phyloP scores from a whole-genome alignment of 1,140 invertebrate genomes.

The Bombus waltoni region DNA sequence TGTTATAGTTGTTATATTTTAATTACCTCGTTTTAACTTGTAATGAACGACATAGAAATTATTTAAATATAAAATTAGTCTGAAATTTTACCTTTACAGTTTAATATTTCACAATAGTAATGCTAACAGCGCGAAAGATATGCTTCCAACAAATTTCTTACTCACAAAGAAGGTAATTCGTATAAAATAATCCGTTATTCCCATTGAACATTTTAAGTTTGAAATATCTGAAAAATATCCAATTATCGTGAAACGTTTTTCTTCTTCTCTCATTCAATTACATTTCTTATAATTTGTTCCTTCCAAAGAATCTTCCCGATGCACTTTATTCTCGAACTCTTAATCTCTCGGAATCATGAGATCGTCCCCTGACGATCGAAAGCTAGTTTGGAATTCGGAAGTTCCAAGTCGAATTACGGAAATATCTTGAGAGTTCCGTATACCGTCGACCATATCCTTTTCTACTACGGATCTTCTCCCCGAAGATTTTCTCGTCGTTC shows the following conservation, averaged over 20 bases:
- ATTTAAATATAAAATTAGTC: too few species aligned
- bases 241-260: not conserved
- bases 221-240: not conserved
- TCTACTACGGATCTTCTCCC: not conserved
- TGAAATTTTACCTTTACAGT: too few species aligned
- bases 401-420: slow-evolving; percentile 18
- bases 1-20: too few species aligned
- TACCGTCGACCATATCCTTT: not conserved
- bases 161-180: not conserved
- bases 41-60: too few species aligned
- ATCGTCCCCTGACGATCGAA: slow-evolving; percentile 14
- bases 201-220: not conserved
- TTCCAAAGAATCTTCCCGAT: not conserved
- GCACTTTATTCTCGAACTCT: slow-evolving; percentile 6
- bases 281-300: slow-evolving; percentile 8
- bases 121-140: too few species aligned
- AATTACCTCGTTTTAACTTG: too few species aligned
- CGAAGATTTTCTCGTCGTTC: not conserved
- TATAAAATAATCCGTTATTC: not conserved
- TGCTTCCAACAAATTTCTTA: not conserved
- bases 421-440: slow-evolving; percentile 12
- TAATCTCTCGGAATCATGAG: not conserved
- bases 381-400: slow-evolving; percentile 17
- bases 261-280: slow-evolving; percentile 2
- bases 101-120: too few species aligned